phyloP scores from a whole-genome alignment of 2,888 invertebrate genomes.

The Drosophila gaucha region DNA sequence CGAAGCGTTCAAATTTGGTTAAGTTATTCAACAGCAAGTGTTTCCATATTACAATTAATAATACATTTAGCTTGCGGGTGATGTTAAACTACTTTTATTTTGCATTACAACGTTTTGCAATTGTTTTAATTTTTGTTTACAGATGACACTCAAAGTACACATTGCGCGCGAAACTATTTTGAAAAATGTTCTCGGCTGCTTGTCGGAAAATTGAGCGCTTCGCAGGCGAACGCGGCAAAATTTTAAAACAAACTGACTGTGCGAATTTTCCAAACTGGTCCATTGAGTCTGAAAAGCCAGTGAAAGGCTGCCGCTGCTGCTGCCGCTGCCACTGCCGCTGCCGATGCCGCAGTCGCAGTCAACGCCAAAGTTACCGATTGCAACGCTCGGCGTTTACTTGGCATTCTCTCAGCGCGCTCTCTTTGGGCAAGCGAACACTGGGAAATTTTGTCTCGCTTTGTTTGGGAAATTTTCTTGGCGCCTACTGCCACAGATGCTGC shows the following conservation, averaged over 20 bases:
- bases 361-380: slow-evolving; percentile 24
- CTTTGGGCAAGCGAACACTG: slow-evolving; percentile 44
- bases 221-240: slow-evolving; percentile 67
- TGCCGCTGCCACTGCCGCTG: slow-evolving; percentile 20
- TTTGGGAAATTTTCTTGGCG: slow-evolving; percentile 69
- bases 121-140: background rate
- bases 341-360: slow-evolving; percentile 17
- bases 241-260: slow-evolving; percentile 81
- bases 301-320: slow-evolving; percentile 55
- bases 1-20: slow-evolving; percentile 18
- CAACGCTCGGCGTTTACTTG: slow-evolving; percentile 28
- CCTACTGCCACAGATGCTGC: slow-evolving; percentile 18
- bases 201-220: slow-evolving; percentile 13
- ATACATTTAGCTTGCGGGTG: background rate
- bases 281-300: slow-evolving; percentile 65
- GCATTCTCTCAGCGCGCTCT: slow-evolving; percentile 32
- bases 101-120: background rate
- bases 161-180: slow-evolving; percentile 15
- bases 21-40: slow-evolving; percentile 27
- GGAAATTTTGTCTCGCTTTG: slow-evolving; percentile 66
- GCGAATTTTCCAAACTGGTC: slow-evolving; percentile 80
- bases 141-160: background rate
- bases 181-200: background rate
- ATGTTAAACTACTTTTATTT: background rate
- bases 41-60: slow-evolving; percentile 11